Base-by-base conservation (phyloP, 2,888 invertebrate genomes). In the Acrocera orbiculus region DNA sequence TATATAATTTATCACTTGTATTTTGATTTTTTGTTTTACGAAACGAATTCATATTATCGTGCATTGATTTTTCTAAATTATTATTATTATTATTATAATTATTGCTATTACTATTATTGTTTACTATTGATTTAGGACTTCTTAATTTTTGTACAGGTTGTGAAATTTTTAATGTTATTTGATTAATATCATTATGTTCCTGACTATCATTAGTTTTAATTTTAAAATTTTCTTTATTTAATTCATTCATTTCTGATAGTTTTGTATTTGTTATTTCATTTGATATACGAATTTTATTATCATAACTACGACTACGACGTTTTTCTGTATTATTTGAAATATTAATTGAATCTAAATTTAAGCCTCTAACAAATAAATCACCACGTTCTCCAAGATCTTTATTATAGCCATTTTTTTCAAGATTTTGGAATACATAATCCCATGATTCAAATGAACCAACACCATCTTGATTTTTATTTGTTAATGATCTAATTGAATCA, bases 381-480 rank as follows among this genome's bases (percentile, higher is more conserved):
- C 73, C 76, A 29, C 76, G 55, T 45, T 73, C 73, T 1, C 70
- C 71, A 6, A 73, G 51, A 45, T 78, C 78, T 42, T 67, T 69
- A 7, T 60, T 62, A 44, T 79, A 77, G 1, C 78, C 76, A 46
- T 77, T 73, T 44, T 71, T 76, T 37, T 81, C 78, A 22, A 83
- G 59, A 50, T 78, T 76, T 44, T 73, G 68, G 50, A 76, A 83
- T 0, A 83, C 81, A 49, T 79, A 81, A 49, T 77, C 77, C 83
- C 83, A 85, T 32, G 72, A 70, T 43, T 79, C 80, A 36, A 71
- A 72, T 0, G 71, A 73, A 1, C 74, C 73, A 50, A 72, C 69
- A 1, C 71, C 73, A 40, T 75, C 75, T 42, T 74, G 73, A 38
- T 63, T 64, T 15, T 71, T 71, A 44, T 52, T 51, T 16, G 50